Base-by-base conservation (phyloP, 2,797 vertebrate species). In the Chlorospingus semifuscus region DNA sequence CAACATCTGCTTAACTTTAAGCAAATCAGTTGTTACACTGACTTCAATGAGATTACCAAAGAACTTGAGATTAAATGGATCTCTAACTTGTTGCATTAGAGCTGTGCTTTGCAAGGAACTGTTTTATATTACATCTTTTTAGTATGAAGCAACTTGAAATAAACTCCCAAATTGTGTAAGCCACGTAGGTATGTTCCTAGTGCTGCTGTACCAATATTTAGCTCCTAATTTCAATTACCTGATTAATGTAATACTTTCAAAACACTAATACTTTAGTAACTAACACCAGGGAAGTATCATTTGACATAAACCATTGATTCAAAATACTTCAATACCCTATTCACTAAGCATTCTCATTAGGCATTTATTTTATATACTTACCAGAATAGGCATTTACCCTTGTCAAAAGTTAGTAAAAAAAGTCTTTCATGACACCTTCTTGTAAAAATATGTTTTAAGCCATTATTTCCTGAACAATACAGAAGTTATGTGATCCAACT, bases 291-390 rank as follows among this genome's bases (percentile, higher is more conserved):
- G 32, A 93, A 72, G 39, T 29, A 76, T 39, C 9, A 65, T 17
- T 76, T 65, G 34, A 83, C 41, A 66, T 49, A 81, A 95, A 75
- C 7, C 7, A 66, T 7, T 41, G 41, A 52, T 26, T 81, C 12
- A 66, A 89, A 95, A 85, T 69, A 75, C 17, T 74, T 83, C 68
- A 53, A 81, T 44, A 65, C 6, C 39, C 59, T 83, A 50, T 36
- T 66, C 9, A 59, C 89, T 90, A 91, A 82, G 22, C 52, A 86
- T 52, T 91, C 24, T 74, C n/a, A 66, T 81, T 76, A 86, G 12
- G 9, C 19, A 76, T 83, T 79, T 71, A 68, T 72, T 78, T 78
- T 41, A 77, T 11, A 93, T 93, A 97, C 95, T 95, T 90, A 95
- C 94, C 90, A 91, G 50, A 66, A 96, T 53, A 92, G 30, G 74